phyloP scores from a whole-genome alignment of 2,113 vertebrate species.

The Mohoua ochrocephala region DNA sequence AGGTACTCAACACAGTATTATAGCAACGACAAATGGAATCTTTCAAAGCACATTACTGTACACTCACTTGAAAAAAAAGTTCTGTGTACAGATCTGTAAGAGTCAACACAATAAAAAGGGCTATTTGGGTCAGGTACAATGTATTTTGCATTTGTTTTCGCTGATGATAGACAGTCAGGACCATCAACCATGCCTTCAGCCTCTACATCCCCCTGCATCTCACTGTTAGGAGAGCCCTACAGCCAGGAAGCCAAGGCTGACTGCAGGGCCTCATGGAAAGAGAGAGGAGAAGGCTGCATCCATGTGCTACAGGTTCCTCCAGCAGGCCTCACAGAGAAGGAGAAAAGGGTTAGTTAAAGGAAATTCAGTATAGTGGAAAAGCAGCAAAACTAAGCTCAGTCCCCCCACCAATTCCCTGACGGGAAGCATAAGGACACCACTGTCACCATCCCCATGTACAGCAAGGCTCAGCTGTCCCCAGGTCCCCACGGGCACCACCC shows the following conservation, averaged over 20 bases:
- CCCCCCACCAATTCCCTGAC: accelerated
- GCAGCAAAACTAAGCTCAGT: background rate
- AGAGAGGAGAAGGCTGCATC: background rate
- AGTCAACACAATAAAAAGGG: background rate
- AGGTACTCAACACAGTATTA: background rate
- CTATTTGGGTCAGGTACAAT: background rate
- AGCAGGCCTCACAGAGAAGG: background rate
- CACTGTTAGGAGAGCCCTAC: background rate
- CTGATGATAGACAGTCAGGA: background rate
- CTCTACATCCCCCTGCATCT: background rate
- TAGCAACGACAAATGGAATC: background rate
- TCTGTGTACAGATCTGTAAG: background rate
- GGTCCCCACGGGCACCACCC: background rate
- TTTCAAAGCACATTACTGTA: background rate
- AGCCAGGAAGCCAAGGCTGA: background rate
- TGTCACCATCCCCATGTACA: background rate
- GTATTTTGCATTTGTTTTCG: background rate
- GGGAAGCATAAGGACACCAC: background rate
- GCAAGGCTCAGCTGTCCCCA: background rate
- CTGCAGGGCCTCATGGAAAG: background rate
- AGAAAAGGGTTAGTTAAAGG: background rate
- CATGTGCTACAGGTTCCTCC: background rate
- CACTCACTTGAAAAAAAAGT: background rate
- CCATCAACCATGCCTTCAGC: background rate
- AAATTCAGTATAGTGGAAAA: background rate